Percentiles rank a stretch among this genome's conserved stretches.
These are phyloP conservation scores for Drosophila formosana DNA, from an alignment of 2,888 invertebrate species.

Conservation along the genomic window DNA sequence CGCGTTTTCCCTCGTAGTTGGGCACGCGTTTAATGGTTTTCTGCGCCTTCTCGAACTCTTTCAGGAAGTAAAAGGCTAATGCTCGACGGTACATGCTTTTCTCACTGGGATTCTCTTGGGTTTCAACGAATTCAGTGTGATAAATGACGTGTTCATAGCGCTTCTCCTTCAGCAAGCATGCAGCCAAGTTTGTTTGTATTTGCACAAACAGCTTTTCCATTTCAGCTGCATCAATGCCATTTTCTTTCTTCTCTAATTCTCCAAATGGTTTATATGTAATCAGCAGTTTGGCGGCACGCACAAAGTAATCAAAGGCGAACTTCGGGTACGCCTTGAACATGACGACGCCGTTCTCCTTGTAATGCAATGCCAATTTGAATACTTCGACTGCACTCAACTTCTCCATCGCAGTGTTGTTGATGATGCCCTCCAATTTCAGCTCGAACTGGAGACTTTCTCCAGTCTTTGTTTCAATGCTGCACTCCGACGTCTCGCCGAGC, in stretches of 20 bases:
- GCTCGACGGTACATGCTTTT: slow-evolving; percentile 86
- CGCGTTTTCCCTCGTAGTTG: slow-evolving; percentile 88
- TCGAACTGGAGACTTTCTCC: slow-evolving; percentile 76
- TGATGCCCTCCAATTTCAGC: slow-evolving; percentile 83
- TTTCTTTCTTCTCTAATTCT: slow-evolving; percentile 85
- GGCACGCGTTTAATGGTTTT: slow-evolving; percentile 86
- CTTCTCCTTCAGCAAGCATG: slow-evolving; percentile 90
- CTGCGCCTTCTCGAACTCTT: slow-evolving; percentile 89
- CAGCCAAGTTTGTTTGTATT: slow-evolving; percentile 93
- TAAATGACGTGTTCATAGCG: slow-evolving; percentile 89
- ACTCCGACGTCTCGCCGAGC: slow-evolving; percentile 85
- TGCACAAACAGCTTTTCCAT: slow-evolving; percentile 88
- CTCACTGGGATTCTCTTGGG: slow-evolving; percentile 78
- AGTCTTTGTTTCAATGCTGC: slow-evolving; percentile 83
- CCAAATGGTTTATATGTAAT: slow-evolving; percentile 87
- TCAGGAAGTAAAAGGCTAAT: slow-evolving; percentile 86
- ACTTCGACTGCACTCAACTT: slow-evolving; percentile 85
- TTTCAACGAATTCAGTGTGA: slow-evolving; percentile 87
- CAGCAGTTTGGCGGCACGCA: slow-evolving; percentile 90
- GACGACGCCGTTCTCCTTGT: slow-evolving; percentile 87
- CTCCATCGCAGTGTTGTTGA: slow-evolving; percentile 84
- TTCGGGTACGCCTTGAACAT: slow-evolving; percentile 88
- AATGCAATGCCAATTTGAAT: slow-evolving; percentile 84
- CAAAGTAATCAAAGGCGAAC: slow-evolving; percentile 91
- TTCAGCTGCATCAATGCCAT: slow-evolving; percentile 83